A percentile compares a stretch with the other conserved stretches of the same genome.
Evolutionary conservation across 2,113 vertebrate species (phyloP).

Genomic region (Mesitornis unicolor): DNA sequence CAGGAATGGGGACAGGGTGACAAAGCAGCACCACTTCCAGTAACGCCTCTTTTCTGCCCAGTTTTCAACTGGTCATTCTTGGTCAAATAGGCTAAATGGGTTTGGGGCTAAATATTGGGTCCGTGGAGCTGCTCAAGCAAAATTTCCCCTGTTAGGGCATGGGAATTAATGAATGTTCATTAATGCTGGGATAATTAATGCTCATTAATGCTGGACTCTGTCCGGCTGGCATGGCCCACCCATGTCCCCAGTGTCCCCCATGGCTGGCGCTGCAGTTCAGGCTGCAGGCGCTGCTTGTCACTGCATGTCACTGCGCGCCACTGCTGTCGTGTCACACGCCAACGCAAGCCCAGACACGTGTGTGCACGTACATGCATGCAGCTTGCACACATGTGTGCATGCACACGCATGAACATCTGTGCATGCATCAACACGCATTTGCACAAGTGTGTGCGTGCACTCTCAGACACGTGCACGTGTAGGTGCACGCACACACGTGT

Average conservation of each 20-base stretch:
- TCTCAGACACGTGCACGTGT: background rate
- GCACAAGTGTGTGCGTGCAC: accelerated
- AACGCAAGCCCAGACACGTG: accelerated
- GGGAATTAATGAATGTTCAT: background rate
- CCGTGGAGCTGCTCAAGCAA: background rate
- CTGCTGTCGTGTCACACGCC: no score
- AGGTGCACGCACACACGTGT: background rate
- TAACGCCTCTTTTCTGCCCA: background rate
- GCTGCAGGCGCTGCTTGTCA: background rate
- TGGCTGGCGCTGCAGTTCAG: background rate
- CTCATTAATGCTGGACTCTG: background rate
- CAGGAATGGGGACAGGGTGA: accelerated
- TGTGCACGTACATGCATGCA: accelerated
- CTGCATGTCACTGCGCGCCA: background rate
- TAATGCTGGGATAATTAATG: background rate
- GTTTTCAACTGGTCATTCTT: background rate
- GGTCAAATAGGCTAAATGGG: background rate
- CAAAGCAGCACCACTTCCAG: accelerated
- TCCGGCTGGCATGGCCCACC: accelerated
- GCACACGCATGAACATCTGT: no score
- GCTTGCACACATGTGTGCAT: background rate
- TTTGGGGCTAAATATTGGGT: background rate
- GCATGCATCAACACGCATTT: accelerated
- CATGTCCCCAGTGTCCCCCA: background rate
- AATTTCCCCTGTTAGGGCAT: accelerated